Conservation (phyloP, 2,113 vertebrate species). For the Trogon melanurus region DNA sequence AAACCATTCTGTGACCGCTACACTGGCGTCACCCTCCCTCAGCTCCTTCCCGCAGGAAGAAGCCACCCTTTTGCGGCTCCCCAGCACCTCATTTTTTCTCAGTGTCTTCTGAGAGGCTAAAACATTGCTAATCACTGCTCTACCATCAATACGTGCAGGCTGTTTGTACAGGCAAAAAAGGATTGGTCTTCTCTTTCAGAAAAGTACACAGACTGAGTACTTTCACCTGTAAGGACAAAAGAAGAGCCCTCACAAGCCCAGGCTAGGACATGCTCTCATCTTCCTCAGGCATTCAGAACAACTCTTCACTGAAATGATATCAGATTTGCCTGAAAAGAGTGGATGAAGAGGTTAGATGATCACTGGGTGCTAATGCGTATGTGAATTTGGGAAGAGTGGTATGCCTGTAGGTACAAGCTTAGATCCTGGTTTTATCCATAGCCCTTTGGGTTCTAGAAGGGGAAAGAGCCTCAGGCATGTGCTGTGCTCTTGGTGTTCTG, state of each 20-base stretch:
- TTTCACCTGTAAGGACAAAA: neutral
- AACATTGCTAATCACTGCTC: neutral
- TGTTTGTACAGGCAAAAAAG: neutral
- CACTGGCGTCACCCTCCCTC: neutral
- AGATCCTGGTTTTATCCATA: neutral
- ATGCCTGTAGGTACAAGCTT: neutral
- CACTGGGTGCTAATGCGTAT: neutral
- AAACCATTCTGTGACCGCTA: no score
- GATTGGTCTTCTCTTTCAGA: neutral
- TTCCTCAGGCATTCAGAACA: neutral
- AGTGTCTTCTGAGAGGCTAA: neutral
- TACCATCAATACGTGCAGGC: accelerated
- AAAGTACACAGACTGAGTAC: neutral
- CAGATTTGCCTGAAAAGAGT: neutral
- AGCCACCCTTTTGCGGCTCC: neutral
- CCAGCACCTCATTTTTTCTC: accelerated
- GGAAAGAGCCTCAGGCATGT: neutral
- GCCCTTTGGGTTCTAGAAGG: neutral
- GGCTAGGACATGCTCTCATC: neutral
- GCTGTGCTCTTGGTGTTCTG: accelerated
- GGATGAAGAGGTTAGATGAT: neutral
- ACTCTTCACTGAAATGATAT: neutral
- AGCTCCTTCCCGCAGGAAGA: neutral
- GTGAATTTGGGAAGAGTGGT: neutral
- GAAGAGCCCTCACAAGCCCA: neutral